Conservation (phyloP, 30 jellyfish, hydroid and myxozoan species). For the Haliclystus octoradiatus region DNA sequence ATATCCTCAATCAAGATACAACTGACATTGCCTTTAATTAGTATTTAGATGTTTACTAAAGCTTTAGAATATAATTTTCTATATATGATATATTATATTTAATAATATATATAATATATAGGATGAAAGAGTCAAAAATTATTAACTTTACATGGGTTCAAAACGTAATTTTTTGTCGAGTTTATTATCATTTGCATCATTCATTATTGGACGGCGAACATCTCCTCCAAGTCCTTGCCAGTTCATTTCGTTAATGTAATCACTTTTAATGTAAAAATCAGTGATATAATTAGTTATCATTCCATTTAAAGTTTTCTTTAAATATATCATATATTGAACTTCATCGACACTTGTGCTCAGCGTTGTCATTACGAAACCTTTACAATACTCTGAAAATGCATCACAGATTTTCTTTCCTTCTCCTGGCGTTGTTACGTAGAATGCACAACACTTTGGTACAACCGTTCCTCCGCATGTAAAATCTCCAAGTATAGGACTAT, state of each 20-base stretch:
- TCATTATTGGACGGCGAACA: no score
- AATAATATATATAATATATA: no score
- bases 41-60: no score
- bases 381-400: slow-evolving; percentile 46
- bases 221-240: slow-evolving; percentile 29
- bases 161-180: no score
- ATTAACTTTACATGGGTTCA: no score
- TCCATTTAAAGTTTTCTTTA: slow-evolving; percentile 38
- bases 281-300: slow-evolving; percentile 50
- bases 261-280: slow-evolving; percentile 54
- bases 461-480: slow-evolving; percentile 51
- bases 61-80: no score
- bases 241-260: slow-evolving; percentile 29
- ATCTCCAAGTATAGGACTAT: slow-evolving; percentile 64
- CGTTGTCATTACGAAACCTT: slow-evolving; percentile 72
- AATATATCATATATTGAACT: slow-evolving; percentile 42
- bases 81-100: no score
- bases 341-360: slow-evolving; percentile 27
- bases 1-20: no score
- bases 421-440: slow-evolving; percentile 36
- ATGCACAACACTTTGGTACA: slow-evolving; percentile 69
- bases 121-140: no score
- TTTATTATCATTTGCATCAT: no score
- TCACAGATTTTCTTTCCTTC: slow-evolving; percentile 71
- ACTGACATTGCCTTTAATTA: no score